Conservation (phyloP, 2,797 vertebrate species). For the Lacerta agilis region DNA sequence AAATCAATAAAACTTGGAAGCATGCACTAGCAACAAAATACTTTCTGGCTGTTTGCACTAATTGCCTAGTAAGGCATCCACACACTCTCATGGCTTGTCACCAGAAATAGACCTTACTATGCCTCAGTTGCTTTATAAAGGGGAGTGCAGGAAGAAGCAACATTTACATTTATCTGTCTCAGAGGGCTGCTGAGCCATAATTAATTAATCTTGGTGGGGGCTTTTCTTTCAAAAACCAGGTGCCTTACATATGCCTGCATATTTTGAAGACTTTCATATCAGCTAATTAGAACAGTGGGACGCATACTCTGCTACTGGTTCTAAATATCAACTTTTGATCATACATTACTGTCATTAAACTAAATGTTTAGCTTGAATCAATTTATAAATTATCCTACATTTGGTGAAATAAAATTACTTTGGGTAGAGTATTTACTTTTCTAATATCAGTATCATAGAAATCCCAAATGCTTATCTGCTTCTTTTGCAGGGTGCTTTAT, state of each 20-base stretch:
- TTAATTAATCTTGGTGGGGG: conserved; percentile 3
- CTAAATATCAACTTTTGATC: conserved; percentile 53
- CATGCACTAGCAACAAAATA: conserved; percentile 9
- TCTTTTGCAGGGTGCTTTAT: conserved; percentile 14
- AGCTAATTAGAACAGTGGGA: conserved; percentile 64
- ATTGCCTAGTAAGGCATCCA: conserved; percentile 9
- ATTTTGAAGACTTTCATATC: conserved; percentile 13
- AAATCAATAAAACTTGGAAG: conserved; percentile 13
- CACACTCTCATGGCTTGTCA: conserved; percentile 26
- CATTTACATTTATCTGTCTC: conserved; percentile 30
- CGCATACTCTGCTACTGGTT: conserved; percentile 48
- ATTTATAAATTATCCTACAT: conserved; percentile 6
- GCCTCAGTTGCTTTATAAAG: conserved; percentile 4
- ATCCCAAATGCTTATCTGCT: conserved; percentile 4
- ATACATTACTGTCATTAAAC: conserved; percentile 36
- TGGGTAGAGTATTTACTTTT: not conserved
- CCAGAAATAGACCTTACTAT: conserved; percentile 17
- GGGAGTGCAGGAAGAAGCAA: not conserved
- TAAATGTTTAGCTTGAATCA: conserved; percentile 30
- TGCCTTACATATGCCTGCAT: not conserved
- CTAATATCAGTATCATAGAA: conserved; percentile 13
- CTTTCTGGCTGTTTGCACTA: conserved; percentile 5
- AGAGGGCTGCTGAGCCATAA: conserved; percentile 19
- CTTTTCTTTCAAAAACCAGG: conserved; percentile 8
- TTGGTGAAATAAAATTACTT: not conserved